phyloP scores from a whole-genome alignment of 2,888 invertebrate genomes.

The Branchellion lobata region DNA sequence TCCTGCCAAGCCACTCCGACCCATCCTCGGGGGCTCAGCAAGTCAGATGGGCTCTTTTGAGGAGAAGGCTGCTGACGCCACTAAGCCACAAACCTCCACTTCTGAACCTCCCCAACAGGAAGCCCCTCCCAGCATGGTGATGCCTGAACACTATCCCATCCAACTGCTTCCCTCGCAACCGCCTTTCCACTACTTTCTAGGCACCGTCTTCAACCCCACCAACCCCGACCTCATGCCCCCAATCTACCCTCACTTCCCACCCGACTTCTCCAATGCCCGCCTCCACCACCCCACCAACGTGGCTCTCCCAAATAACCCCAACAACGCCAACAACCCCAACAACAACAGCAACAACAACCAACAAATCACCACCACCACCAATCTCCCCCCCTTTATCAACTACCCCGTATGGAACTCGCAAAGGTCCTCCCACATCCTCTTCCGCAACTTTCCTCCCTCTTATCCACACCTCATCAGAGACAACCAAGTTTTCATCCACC shows the following conservation, averaged over 20 bases:
- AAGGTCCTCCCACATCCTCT: not conserved
- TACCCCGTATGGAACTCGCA: not conserved
- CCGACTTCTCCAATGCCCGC: not conserved
- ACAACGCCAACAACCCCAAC: not conserved
- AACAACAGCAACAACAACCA: not conserved
- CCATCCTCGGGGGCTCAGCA: conserved; percentile 24
- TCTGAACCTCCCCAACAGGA: not conserved
- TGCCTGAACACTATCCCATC: not conserved
- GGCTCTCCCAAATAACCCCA: not conserved
- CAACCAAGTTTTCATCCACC: not conserved
- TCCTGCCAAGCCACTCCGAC: conserved; percentile 4
- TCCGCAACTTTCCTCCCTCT: not conserved
- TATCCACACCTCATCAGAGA: not conserved
- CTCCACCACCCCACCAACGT: not conserved
- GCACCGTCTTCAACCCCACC: not conserved
- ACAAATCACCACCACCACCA: not conserved
- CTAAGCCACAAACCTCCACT: too few species aligned
- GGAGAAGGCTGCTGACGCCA: not conserved
- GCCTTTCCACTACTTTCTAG: not conserved
- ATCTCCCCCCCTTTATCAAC: not conserved
- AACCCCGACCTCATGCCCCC: not conserved
- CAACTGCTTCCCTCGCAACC: not conserved
- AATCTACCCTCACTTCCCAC: not conserved
- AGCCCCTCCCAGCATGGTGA: not conserved
- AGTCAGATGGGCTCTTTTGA: not conserved